Evolutionary conservation across 2,113 vertebrate genomes (phyloP).

Genomic region (Microcebus murinus): DNA sequence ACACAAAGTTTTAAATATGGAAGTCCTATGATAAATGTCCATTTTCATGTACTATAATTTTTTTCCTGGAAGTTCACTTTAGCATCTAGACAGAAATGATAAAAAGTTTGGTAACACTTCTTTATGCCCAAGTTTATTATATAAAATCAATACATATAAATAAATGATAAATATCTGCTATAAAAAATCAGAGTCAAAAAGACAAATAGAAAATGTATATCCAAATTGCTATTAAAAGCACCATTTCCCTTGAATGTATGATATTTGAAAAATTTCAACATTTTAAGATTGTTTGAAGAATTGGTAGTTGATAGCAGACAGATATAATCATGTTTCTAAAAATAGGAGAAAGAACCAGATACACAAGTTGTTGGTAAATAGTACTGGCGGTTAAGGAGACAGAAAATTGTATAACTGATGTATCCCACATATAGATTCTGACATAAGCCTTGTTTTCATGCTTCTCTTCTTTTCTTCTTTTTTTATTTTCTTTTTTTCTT

Average conservation of each 20-base stretch:
- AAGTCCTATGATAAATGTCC: background rate
- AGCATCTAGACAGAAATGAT: background rate
- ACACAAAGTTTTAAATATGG: background rate
- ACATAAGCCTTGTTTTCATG: background rate
- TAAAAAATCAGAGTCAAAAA: background rate
- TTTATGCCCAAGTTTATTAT: background rate
- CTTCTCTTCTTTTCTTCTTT: no score
- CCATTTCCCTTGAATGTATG: background rate
- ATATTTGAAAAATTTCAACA: background rate
- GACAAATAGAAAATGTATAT: background rate
- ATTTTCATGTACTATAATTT: background rate
- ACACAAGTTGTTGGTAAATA: background rate
- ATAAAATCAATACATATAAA: background rate
- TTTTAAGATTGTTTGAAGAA: background rate
- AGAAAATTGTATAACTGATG: background rate
- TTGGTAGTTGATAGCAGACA: background rate
- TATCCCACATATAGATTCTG: no score
- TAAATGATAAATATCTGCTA: background rate
- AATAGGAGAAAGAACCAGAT: background rate
- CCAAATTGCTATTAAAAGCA: background rate
- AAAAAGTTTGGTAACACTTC: background rate
- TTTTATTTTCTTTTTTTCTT: background rate
- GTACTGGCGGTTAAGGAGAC: background rate
- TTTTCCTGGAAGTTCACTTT: background rate
- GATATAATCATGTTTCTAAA: background rate